Conservation (phyloP, 2,888 invertebrate species). For the Spialia ferax region DNA sequence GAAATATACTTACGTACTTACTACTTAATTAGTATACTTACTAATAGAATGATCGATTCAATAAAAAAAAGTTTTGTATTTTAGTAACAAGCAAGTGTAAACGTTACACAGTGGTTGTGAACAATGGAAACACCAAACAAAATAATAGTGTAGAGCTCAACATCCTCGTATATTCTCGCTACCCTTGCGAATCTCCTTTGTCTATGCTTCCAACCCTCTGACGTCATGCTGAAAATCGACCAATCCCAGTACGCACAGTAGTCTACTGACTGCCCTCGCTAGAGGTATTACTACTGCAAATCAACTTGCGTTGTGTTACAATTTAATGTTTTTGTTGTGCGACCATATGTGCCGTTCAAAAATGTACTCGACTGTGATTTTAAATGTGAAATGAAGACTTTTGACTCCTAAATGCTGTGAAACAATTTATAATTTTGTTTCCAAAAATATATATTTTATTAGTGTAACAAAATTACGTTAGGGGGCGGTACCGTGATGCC, state of each 20-base stretch:
- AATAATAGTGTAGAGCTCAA: constrained; percentile 40
- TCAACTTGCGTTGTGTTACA: constrained; percentile 60
- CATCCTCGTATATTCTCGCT: constrained; percentile 54
- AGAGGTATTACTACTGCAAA: constrained; percentile 74
- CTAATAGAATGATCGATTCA: too few species aligned
- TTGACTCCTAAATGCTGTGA: constrained; percentile 60
- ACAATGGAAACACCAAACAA: constrained; percentile 20
- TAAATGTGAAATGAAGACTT: constrained; percentile 70
- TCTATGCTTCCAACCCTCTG: constrained; percentile 85
- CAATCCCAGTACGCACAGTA: constrained; percentile 86
- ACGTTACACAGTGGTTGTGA: background rate
- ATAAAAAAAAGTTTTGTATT: too few species aligned
- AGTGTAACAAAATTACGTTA: constrained; percentile 76
- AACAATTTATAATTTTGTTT: constrained; percentile 70
- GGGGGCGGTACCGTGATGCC: constrained; percentile 89
- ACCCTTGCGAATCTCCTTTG: constrained; percentile 68
- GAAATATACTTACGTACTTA: too few species aligned
- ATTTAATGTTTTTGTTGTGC: constrained; percentile 80
- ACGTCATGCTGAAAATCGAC: constrained; percentile 88
- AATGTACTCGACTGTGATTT: constrained; percentile 70
- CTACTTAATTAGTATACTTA: too few species aligned
- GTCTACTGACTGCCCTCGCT: constrained; percentile 71
- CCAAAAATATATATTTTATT: constrained; percentile 62
- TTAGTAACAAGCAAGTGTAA: too few species aligned
- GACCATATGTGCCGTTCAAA: constrained; percentile 70